Conservation (phyloP, 2,888 invertebrate species). For the Leptopilina myrica region DNA sequence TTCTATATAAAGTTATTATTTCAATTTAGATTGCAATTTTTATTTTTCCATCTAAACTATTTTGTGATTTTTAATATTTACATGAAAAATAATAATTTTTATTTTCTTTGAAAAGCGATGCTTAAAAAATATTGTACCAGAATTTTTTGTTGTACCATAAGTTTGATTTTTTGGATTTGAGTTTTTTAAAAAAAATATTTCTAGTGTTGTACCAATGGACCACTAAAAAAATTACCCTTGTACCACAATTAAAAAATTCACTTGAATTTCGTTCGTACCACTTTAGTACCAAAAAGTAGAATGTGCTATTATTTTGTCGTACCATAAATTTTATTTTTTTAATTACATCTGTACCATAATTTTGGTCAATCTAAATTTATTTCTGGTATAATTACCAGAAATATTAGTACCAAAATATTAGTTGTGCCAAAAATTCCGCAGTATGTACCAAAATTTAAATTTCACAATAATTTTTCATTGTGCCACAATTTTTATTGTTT, state of each 20-base stretch:
- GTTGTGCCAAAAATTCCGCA: background rate
- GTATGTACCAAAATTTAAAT: background rate
- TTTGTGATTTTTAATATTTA: too few species aligned
- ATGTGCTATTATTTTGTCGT: background rate
- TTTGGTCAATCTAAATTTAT: background rate
- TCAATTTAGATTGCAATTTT: too few species aligned
- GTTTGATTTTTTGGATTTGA: background rate
- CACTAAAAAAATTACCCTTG: too few species aligned
- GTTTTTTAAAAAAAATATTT: too few species aligned
- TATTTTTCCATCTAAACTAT: too few species aligned
- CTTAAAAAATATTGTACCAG: background rate
- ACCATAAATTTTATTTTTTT: background rate
- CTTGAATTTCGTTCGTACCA: too few species aligned
- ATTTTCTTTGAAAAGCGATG: too few species aligned
- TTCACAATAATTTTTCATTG: background rate
- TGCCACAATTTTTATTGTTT: background rate
- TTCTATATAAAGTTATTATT: too few species aligned
- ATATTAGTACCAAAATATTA: background rate
- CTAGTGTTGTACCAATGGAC: too few species aligned
- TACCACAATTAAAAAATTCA: background rate
- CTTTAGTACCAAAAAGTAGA: background rate
- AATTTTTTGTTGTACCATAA: background rate
- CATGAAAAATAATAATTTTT: too few species aligned
- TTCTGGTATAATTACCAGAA: too few species aligned
- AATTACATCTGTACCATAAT: background rate